Conservation (phyloP, 2,888 invertebrate genomes). For the Merodon equestris region DNA sequence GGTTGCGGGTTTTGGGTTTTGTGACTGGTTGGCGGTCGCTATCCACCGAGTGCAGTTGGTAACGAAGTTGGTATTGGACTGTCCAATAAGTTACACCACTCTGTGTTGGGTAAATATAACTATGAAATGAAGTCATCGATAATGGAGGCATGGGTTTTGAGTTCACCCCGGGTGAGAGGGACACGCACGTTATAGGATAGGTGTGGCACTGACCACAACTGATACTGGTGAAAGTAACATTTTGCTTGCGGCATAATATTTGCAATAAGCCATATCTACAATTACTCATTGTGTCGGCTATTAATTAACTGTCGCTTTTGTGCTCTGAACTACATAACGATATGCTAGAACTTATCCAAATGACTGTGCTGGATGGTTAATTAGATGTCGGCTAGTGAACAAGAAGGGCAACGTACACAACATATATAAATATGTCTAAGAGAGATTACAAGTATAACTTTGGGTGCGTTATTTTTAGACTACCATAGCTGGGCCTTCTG, state of each 20-base stretch:
- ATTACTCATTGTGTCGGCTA: slow-evolving; percentile 44
- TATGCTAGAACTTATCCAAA: slow-evolving; percentile 17
- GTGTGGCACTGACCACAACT: slow-evolving; percentile 33
- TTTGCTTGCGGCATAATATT: slow-evolving; percentile 30
- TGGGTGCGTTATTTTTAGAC: no score
- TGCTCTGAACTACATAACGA: slow-evolving; percentile 17
- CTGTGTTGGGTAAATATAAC: slow-evolving; percentile 35
- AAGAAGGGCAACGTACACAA: no score
- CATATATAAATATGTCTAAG: no score
- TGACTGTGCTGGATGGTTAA: slow-evolving; percentile 32
- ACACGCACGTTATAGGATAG: slow-evolving; percentile 5
- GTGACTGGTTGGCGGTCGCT: neutral
- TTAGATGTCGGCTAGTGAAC: slow-evolving; percentile 19
- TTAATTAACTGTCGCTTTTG: slow-evolving; percentile 26
- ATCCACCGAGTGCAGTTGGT: slow-evolving; percentile 18
- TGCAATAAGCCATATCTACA: slow-evolving; percentile 37
- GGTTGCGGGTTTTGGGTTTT: neutral
- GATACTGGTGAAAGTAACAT: slow-evolving; percentile 17
- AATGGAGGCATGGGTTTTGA: neutral
- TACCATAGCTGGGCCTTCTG: no score
- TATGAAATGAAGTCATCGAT: slow-evolving; percentile 41
- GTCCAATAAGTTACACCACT: slow-evolving; percentile 37
- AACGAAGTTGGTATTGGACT: no score
- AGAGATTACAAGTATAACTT: no score
- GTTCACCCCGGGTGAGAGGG: no score